These are phyloP conservation scores for Cottoperca gobio DNA, from an alignment of 2,797 vertebrate genomes.

Conservation along the genomic window DNA sequence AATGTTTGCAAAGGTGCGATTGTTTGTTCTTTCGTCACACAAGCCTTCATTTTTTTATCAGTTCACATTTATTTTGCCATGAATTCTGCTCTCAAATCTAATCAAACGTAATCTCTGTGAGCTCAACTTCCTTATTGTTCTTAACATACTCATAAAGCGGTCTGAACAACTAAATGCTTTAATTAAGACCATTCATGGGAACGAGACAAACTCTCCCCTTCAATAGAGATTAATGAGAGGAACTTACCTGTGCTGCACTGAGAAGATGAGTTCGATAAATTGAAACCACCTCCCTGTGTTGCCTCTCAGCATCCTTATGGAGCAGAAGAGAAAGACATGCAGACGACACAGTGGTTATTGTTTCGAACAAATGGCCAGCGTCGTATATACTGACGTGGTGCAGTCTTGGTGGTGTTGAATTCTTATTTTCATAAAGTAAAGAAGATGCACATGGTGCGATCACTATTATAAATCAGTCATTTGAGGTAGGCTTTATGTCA, in stretches of 20 bases:
- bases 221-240: background rate
- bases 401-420: background rate
- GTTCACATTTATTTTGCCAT: background rate
- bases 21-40: background rate
- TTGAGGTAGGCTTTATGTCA: no score
- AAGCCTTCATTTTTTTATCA: background rate
- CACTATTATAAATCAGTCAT: background rate
- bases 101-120: background rate
- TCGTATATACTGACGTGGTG: background rate
- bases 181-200: background rate
- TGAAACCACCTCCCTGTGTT: constrained; percentile 96
- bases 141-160: background rate
- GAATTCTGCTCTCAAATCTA: background rate
- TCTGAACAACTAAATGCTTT: background rate
- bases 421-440: background rate
- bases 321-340: constrained; percentile 19
- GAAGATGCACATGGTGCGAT: background rate
- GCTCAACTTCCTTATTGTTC: background rate
- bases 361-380: background rate
- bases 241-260: constrained; percentile 90
- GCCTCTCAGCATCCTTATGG: constrained; percentile 91
- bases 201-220: background rate
- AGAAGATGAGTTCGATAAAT: constrained; percentile 98
- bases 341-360: background rate
- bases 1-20: no score